phyloP scores from a whole-genome alignment of 64 coral and sea anemone genomes.

The Dendrophyllia cribrosa region DNA sequence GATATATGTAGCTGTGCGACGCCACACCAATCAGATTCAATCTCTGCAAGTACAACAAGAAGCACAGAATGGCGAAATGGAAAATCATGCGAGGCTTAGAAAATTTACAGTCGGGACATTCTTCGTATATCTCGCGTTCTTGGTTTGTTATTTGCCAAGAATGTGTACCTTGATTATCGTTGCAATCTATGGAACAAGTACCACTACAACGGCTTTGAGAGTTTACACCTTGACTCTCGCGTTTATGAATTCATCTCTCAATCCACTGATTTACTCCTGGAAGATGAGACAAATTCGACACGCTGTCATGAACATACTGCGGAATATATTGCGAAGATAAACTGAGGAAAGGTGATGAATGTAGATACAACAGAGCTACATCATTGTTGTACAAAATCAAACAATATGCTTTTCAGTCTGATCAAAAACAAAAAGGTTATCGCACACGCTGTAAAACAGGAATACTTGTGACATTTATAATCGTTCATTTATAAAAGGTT shows the following conservation, averaged over 20 bases:
- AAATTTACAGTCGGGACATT: conserved; percentile 3
- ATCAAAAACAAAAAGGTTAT: too few species aligned
- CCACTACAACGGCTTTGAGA: not conserved
- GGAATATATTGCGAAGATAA: not conserved
- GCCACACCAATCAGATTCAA: too few species aligned
- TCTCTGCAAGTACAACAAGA: not conserved
- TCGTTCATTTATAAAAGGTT: too few species aligned
- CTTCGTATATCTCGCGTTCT: conserved; percentile 20
- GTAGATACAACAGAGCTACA: too few species aligned
- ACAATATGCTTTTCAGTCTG: too few species aligned
- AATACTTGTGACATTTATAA: too few species aligned
- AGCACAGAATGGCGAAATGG: not conserved
- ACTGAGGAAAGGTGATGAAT: too few species aligned
- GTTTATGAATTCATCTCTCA: conserved; percentile 15
- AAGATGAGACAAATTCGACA: conserved; percentile 22
- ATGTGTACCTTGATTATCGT: not conserved
- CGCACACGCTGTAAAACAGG: too few species aligned
- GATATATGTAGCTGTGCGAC: not conserved
- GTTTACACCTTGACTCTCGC: not conserved
- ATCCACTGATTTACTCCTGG: conserved; percentile 42
- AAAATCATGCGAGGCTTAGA: not conserved
- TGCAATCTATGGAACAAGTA: not conserved
- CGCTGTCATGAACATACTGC: not conserved
- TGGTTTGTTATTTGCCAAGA: conserved; percentile 8
- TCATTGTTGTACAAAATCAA: too few species aligned